Base-by-base conservation (phyloP, 1,140 invertebrate species). In the Microplitis demolitor region DNA sequence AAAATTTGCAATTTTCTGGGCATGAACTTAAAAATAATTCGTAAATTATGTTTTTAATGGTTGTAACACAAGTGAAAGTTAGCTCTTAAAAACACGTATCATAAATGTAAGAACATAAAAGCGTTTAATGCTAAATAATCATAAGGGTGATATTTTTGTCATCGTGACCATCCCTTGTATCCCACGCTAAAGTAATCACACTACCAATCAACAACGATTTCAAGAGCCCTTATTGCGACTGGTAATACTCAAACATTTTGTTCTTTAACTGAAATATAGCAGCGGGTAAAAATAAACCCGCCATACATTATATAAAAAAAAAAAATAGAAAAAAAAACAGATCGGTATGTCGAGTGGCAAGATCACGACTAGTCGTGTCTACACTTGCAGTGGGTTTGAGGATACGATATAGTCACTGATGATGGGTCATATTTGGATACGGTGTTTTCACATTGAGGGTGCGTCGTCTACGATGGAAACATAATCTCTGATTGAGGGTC, bases 401-500 rank as follows among this genome's bases (percentile, higher is more conserved):
- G 68, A 24, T 53, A 16, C n/a, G 58, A n/a, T 53, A 16, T 34
- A 53, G 9, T 39, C 33, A 58, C 73, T 74, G 70, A 69, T 77
- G 75, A 76, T 78, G 61, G 81, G 76, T 78, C 74, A 45, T 45
- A 79, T 80, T 81, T 78, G 76, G 76, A 80, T 80, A 78, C 75
- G 80, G 82, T 82, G 78, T 85, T 83, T 84, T 83, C 76, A 77
- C 75, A 16, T 35, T 50, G 66, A 61, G 58, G 50, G 60, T 39
- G 14, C 11, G 56, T 35, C 77, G 11, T 45, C 73, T 72, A 76
- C 77, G 69, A 78, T 77, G 77, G 80, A 80, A 84, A 83, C 82
- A 81, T 84, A 85, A 85, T 86, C 83, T 81, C 78, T 74, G 77
- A 84, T 85, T 78, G 83, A 82, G 81, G 78, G 78, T 77, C 78